Percentiles rank a stretch among this genome's conserved stretches.
Evolutionary conservation across 2,797 vertebrate genomes (phyloP).

Genomic region (Oryzias sinensis): DNA sequence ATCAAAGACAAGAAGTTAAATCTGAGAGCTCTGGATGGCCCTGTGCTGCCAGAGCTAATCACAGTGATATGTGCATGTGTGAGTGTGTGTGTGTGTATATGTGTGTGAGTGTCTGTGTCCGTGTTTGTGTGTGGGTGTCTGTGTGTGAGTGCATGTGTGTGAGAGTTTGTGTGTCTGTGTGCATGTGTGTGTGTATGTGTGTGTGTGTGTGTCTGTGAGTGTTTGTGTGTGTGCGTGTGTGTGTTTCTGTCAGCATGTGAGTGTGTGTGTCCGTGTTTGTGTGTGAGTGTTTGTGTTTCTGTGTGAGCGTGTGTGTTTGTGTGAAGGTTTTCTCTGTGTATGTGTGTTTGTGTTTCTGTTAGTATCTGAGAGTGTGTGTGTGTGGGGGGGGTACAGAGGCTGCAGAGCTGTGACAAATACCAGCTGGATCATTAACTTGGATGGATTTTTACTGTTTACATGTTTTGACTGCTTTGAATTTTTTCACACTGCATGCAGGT

Average conservation of each 20-base stretch:
- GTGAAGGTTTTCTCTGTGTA: too few species aligned
- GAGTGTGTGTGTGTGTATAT: slow-evolving; percentile 3
- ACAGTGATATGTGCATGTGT: slow-evolving; percentile 23
- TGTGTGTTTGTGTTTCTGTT: neutral
- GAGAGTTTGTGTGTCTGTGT: too few species aligned
- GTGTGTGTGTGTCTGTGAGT: too few species aligned
- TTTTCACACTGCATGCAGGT: too few species aligned
- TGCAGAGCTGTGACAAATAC: too few species aligned
- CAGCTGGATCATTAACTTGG: too few species aligned
- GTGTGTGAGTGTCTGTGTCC: neutral
- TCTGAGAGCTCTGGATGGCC: slow-evolving; percentile 71
- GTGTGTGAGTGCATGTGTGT: too few species aligned
- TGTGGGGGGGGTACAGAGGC: slow-evolving; percentile 2
- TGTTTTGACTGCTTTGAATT: too few species aligned
- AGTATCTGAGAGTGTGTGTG: slow-evolving; percentile 6
- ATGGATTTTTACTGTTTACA: too few species aligned
- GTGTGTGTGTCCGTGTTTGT: slow-evolving; percentile 12
- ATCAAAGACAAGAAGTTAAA: slow-evolving; percentile 81
- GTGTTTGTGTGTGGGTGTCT: too few species aligned
- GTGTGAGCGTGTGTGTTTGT: neutral
- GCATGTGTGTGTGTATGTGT: too few species aligned
- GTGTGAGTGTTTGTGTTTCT: slow-evolving; percentile 14
- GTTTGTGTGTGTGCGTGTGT: neutral
- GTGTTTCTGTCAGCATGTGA: slow-evolving; percentile 8
- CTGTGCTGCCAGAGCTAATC: slow-evolving; percentile 64